Percentiles rank a stretch among this genome's conserved stretches.
Conservation (phyloP, 2,888 invertebrate species). For the Ditylenchus weischeri region DNA sequence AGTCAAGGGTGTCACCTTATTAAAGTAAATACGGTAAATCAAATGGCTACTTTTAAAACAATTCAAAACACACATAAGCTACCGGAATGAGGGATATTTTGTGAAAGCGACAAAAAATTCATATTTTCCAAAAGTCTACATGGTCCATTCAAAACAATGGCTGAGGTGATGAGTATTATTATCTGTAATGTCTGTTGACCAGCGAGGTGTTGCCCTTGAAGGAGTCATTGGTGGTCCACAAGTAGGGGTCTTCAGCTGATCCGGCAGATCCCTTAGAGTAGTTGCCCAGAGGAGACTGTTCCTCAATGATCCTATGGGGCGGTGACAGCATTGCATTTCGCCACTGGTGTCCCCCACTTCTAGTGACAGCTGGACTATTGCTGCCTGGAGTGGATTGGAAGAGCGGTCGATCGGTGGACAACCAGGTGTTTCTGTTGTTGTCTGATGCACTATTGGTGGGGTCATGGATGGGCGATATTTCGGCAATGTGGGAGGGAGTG, state of each 20-base stretch:
- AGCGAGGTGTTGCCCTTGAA: not conserved
- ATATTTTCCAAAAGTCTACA: too few species aligned
- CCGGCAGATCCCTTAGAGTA: constrained; percentile 9
- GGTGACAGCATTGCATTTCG: not conserved
- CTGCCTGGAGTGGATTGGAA: constrained; percentile 2
- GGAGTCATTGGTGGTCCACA: constrained; percentile 11
- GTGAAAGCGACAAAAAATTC: too few species aligned
- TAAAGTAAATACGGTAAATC: too few species aligned
- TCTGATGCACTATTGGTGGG: too few species aligned
- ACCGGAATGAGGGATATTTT: too few species aligned
- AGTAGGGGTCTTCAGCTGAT: constrained; percentile 13
- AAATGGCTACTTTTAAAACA: too few species aligned
- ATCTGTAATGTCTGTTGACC: constrained; percentile 14
- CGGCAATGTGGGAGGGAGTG: constrained; percentile 1
- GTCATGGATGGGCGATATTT: constrained; percentile 5
- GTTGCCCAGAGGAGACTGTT: not conserved
- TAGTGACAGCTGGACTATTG: not conserved
- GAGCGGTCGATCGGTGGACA: not conserved
- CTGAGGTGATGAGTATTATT: too few species aligned
- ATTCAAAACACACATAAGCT: too few species aligned
- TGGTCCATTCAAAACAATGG: too few species aligned
- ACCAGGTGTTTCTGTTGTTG: too few species aligned
- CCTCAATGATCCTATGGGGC: not conserved
- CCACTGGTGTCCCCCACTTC: not conserved
- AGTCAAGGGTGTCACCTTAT: too few species aligned